phyloP scores from a whole-genome alignment of 2,797 vertebrate genomes.

The Limosa lapponica region DNA sequence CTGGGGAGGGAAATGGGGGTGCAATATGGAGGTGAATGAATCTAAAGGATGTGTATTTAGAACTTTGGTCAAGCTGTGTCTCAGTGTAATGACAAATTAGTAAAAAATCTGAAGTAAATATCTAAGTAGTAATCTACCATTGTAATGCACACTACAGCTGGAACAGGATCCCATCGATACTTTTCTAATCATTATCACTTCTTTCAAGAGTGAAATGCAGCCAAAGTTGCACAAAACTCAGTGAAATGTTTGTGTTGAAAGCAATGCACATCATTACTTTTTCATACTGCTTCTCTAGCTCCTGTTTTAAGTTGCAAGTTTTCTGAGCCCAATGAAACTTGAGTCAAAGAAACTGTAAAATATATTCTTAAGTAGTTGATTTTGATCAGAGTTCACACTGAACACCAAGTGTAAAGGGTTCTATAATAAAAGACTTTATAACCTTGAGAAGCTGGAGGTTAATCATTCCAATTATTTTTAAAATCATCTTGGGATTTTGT shows the following conservation, averaged over 20 bases:
- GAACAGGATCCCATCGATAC: neutral
- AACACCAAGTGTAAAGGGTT: neutral
- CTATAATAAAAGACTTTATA: neutral
- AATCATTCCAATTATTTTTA: constrained; percentile 33
- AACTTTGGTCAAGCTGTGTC: neutral
- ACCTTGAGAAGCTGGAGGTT: constrained; percentile 32
- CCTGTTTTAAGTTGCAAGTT: neutral
- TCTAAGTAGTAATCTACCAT: neutral
- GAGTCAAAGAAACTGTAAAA: neutral
- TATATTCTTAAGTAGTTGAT: neutral
- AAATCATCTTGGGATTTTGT: neutral
- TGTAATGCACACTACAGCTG: neutral
- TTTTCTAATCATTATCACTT: neutral
- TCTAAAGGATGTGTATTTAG: neutral
- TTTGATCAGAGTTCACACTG: neutral
- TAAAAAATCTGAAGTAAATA: neutral
- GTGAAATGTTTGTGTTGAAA: neutral
- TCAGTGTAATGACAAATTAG: neutral
- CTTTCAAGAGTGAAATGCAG: neutral
- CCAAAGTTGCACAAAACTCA: neutral
- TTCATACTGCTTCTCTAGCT: neutral
- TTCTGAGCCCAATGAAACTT: neutral
- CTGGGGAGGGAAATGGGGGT: neutral
- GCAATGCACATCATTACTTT: neutral
- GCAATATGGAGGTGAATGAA: neutral